Percentiles rank a stretch among this genome's conserved stretches.
Evolutionary conservation across 2,888 invertebrate species (phyloP).

Genomic region (Caenorhabditis sinica): DNA sequence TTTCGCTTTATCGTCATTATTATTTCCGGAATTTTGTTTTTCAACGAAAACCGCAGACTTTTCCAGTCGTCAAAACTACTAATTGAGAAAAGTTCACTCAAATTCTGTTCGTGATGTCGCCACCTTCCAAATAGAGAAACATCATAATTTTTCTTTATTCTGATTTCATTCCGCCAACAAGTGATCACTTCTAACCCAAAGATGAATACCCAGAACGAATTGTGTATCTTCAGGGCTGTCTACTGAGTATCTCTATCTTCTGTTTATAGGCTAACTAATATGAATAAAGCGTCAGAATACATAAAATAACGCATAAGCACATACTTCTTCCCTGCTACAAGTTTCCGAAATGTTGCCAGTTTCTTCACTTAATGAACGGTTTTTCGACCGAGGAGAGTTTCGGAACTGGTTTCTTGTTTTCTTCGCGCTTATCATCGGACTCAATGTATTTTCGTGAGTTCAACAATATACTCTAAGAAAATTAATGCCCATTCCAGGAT

Average conservation of each 20-base stretch:
- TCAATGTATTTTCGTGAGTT: conserved; percentile 35
- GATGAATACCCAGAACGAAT: background rate
- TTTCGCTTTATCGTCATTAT: too few species aligned
- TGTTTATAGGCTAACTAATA: background rate
- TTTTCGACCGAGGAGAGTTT: background rate
- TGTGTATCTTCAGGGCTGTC: background rate
- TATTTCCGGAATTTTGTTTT: too few species aligned
- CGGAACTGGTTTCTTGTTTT: background rate
- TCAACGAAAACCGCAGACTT: too few species aligned
- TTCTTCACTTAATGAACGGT: conserved; percentile 3
- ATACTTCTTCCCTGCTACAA: background rate
- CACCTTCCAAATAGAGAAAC: too few species aligned
- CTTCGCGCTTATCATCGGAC: background rate
- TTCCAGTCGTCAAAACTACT: too few species aligned
- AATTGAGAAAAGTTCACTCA: too few species aligned
- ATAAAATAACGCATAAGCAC: background rate
- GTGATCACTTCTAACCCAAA: background rate
- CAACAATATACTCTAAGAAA: too few species aligned
- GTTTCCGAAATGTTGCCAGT: conserved; percentile 9
- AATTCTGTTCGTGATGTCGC: too few species aligned
- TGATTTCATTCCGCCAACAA: background rate
- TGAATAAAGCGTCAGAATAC: background rate
- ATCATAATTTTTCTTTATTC: background rate
- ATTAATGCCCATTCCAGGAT: background rate
- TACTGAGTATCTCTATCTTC: background rate